These are phyloP conservation scores for Parnassius orleans DNA, from an alignment of 2,888 invertebrate genomes.

Conservation along the genomic window DNA sequence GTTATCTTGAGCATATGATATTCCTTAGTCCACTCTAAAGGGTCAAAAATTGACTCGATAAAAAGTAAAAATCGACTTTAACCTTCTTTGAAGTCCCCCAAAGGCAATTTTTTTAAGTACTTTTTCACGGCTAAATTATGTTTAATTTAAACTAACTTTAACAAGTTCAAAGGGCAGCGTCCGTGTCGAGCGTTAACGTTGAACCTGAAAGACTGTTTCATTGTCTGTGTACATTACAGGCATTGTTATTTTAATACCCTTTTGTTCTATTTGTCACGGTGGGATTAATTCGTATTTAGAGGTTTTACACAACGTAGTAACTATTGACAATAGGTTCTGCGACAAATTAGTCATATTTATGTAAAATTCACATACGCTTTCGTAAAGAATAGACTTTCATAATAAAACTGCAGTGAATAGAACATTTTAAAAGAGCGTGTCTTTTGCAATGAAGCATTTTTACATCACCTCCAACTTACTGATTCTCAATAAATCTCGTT, in stretches of 20 bases:
- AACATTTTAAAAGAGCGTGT: too few species aligned
- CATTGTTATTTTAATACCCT: slow-evolving; percentile 23
- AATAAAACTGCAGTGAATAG: background rate
- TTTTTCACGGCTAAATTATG: too few species aligned
- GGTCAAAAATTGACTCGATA: too few species aligned
- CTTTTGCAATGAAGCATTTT: too few species aligned
- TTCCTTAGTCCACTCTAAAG: too few species aligned
- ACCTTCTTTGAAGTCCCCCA: too few species aligned
- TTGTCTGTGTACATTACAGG: background rate
- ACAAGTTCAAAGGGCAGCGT: slow-evolving; percentile 15
- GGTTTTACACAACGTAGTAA: slow-evolving; percentile 13
- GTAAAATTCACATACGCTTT: slow-evolving; percentile 17
- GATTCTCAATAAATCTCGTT: too few species aligned
- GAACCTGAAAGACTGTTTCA: slow-evolving; percentile 4
- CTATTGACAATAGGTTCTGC: slow-evolving; percentile 10
- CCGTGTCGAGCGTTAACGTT: slow-evolving; percentile 5
- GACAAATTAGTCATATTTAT: slow-evolving; percentile 14
- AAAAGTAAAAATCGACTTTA: too few species aligned
- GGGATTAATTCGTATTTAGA: slow-evolving; percentile 11
- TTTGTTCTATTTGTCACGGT: slow-evolving; percentile 25
- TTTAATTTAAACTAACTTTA: too few species aligned
- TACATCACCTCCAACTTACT: too few species aligned
- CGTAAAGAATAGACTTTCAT: slow-evolving; percentile 1
- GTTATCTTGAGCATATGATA: too few species aligned
- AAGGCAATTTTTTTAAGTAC: too few species aligned